Conservation (phyloP, 2,797 vertebrate genomes). For the Microctenopoma stevenorrisi region DNA sequence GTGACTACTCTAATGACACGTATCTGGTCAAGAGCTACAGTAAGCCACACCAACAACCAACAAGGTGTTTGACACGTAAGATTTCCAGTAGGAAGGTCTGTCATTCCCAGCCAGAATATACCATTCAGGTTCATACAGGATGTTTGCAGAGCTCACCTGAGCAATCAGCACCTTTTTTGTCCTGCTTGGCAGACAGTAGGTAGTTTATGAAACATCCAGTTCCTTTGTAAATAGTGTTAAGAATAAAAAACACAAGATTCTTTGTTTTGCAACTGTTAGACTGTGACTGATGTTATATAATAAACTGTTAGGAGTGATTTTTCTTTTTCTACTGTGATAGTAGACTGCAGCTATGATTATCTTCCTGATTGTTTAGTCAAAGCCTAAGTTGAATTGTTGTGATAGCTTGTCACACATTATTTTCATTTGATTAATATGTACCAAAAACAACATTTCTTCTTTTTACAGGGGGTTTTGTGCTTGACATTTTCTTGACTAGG, state of each 20-base stretch:
- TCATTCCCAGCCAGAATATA: conserved; percentile 22
- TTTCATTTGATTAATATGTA: background rate
- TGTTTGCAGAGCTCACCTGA: conserved; percentile 50
- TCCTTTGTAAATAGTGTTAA: conserved; percentile 1
- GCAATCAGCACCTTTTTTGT: conserved; percentile 25
- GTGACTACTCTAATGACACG: background rate
- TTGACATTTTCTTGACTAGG: background rate
- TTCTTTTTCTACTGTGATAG: no score
- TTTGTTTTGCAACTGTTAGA: no score
- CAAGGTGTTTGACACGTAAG: background rate
- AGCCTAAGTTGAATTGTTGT: no score
- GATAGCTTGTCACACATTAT: background rate
- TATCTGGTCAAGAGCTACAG: background rate
- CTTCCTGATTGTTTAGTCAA: no score
- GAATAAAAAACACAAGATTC: conserved; percentile 3
- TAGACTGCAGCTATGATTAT: no score
- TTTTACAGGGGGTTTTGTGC: background rate
- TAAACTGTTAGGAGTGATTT: background rate
- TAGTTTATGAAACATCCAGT: conserved; percentile 15
- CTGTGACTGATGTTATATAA: conserved; percentile 10
- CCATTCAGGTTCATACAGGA: conserved; percentile 26
- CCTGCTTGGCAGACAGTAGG: conserved; percentile 2
- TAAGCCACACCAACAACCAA: background rate
- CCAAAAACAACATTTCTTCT: background rate
- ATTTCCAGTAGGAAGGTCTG: background rate